Percentiles rank a stretch among this genome's conserved stretches.
phyloP scores from a whole-genome alignment of 2,888 invertebrate species.

The Watsonalla cultraria region DNA sequence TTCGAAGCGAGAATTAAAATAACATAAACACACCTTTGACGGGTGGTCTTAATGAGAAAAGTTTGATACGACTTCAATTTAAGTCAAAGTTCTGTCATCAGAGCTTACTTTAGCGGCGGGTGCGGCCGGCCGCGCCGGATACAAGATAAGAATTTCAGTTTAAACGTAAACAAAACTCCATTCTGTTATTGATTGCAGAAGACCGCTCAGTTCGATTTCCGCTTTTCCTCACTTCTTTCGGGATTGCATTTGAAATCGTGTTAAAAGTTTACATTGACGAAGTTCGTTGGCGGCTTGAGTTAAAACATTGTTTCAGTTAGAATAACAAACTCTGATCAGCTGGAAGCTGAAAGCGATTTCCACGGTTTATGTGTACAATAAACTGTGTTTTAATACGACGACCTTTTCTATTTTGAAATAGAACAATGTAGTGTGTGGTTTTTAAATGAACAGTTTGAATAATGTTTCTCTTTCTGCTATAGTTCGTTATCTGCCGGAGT shows the following conservation, averaged over 20 bases:
- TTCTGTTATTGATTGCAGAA: constrained; percentile 47
- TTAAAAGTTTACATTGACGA: constrained; percentile 61
- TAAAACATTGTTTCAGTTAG: constrained; percentile 48
- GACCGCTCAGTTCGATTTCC: constrained; percentile 50
- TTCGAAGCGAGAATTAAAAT: constrained; percentile 67
- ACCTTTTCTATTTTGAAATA: constrained; percentile 11
- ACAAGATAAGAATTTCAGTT: constrained; percentile 53
- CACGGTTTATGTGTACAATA: constrained; percentile 10
- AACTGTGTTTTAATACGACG: constrained; percentile 11
- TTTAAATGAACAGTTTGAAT: background rate
- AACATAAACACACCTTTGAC: constrained; percentile 75
- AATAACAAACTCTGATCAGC: constrained; percentile 44
- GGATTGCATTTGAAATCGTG: constrained; percentile 59
- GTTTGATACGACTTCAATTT: constrained; percentile 73
- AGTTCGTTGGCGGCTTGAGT: constrained; percentile 40
- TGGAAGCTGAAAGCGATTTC: constrained; percentile 19
- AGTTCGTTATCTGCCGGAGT: too few relatives aligned
- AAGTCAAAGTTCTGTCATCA: constrained; percentile 74
- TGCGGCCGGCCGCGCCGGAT: constrained; percentile 41
- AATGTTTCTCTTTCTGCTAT: background rate
- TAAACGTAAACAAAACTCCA: constrained; percentile 63
- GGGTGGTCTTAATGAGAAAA: constrained; percentile 76
- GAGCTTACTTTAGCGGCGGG: constrained; percentile 57
- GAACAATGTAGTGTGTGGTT: background rate
- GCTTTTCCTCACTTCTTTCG: constrained; percentile 45